Conservation (phyloP, 1,140 invertebrate species). For the Gerris buenoi region DNA sequence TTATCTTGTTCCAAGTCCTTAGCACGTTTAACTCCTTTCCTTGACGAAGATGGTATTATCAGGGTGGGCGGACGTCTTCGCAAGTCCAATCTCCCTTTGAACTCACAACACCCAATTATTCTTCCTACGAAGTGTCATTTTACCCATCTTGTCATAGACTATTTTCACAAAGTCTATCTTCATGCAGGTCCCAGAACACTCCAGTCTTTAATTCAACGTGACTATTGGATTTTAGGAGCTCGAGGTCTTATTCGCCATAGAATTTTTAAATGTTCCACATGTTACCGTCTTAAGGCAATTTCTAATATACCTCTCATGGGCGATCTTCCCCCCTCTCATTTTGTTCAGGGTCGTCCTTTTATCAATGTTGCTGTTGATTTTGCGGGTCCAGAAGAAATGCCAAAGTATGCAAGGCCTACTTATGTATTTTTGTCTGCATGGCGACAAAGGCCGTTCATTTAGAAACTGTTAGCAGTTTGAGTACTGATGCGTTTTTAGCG, state of each 20-base stretch:
- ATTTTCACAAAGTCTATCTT: slow-evolving; percentile 22
- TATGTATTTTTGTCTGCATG: slow-evolving; percentile 23
- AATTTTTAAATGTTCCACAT: slow-evolving; percentile 23
- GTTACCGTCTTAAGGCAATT: slow-evolving; percentile 13
- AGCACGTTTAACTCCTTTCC: slow-evolving; percentile 16
- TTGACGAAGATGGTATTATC: slow-evolving; percentile 26
- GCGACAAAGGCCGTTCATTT: slow-evolving; percentile 23
- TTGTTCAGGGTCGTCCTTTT: slow-evolving; percentile 22
- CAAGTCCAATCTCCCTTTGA: slow-evolving; percentile 21
- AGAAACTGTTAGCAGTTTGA: slow-evolving; percentile 21
- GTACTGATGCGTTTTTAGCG: slow-evolving; percentile 20
- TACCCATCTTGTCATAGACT: slow-evolving; percentile 17
- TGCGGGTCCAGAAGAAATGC: slow-evolving; percentile 9
- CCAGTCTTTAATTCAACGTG: slow-evolving; percentile 19
- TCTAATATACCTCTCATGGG: slow-evolving; percentile 18
- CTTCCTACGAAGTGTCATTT: slow-evolving; percentile 13
- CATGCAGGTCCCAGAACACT: slow-evolving; percentile 25
- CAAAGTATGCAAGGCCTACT: slow-evolving; percentile 22
- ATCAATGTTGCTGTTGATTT: slow-evolving; percentile 7
- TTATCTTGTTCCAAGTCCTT: background rate
- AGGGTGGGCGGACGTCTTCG: slow-evolving; percentile 29
- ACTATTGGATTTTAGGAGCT: slow-evolving; percentile 25
- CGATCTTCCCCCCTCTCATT: slow-evolving; percentile 18
- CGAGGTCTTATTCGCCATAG: slow-evolving; percentile 15
- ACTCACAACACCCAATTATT: slow-evolving; percentile 31